Base-by-base conservation (phyloP, 2,888 invertebrate genomes). In the Nomada fabriciana region DNA sequence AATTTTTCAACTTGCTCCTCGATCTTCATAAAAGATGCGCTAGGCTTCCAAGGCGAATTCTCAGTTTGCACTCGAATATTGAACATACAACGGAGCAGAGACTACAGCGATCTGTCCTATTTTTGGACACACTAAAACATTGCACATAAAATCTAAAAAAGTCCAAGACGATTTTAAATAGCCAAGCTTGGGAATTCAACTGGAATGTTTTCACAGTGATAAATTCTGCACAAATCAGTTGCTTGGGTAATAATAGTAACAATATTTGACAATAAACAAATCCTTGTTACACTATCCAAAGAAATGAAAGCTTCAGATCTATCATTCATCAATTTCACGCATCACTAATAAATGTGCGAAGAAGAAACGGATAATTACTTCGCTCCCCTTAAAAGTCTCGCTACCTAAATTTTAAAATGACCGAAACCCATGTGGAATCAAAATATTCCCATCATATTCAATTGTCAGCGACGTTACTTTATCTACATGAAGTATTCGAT, bases 151-250 rank as follows among this genome's bases (percentile, higher is more conserved):
- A 11, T 10, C 0, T 0, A 2, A 15, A 18, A 0, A n/a, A 29
- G 11, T 23, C 11, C 18, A 25, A 18, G 78, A 10, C 84, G 85
- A 88, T 86, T 88, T 87, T 80, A 89, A 83, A 18, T 42, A 3
- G n/a, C 71, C 53, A 61, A 55, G 60, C 73, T 42, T 82, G 86
- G 85, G 92, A 91, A 89, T 92, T 91, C 83, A 47, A 68, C 63
- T 87, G 80, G 85, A 88, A 93, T 91, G 88, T 91, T 93, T 89
- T 85, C 88, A 73, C 36, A 0, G 7, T 7, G 36, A 36, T 36
- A 36, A 36, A 36, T 36, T 36, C 7, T 36, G 7, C 36, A 7
- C 86, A 89, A 92, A 92, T 91, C 91, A 88, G 64, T 81, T 74
- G 64, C 63, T 55, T 55, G 55, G 42, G 55, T 55, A 50, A 36